Base-by-base conservation (phyloP, 2,113 vertebrate species). In the Carassius gibelio region DNA sequence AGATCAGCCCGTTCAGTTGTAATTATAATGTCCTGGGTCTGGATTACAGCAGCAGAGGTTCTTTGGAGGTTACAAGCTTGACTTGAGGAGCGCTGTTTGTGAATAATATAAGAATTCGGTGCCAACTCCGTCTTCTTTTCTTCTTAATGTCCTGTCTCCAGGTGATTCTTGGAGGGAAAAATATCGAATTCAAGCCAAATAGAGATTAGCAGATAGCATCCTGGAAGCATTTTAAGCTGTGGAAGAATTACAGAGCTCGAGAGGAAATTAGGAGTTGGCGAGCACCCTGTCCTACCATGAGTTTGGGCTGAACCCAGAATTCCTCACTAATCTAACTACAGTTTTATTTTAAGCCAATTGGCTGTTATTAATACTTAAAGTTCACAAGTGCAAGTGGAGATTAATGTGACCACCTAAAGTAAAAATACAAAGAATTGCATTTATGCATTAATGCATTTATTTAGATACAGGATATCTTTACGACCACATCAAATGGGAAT, bases 231-330 rank as follows among this genome's bases (percentile, higher is more conserved):
- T 84, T 75, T 79, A 79, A 83, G 14, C 50, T 57, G 36, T 75
- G 57, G 57, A 84, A 75, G 72, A 84, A 84, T 76, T 84, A 52
- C 72, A 0, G 11, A 76, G 71, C 71, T 76, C 72, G 76, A 75
- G 59, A 66, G 74, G 61, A 84, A 81, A 64, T 81, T 81, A 48
- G 78, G 42, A 50, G 78, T 64, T 81, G 78, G 78, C 78, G 14
- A n/a, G 4, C 14, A 45, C n/a, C n/a, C 59, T 64, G 38, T 64
- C n/a, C 78, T 81, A 66, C 78, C 61, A 81, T 48, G 78, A 66
- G 78, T 81, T 66, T 81, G 78, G 78, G 59, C 15, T 45, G 42
- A 81, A 81, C 78, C 61, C 78, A 81, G 61, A 81, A 79, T 79
- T 79, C 76, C 57, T 23, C 17, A 3, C 13, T 81, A 48, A 81